These are phyloP conservation scores for Microdon myrmicae DNA, from an alignment of 2,888 invertebrate genomes.

Conservation along the genomic window DNA sequence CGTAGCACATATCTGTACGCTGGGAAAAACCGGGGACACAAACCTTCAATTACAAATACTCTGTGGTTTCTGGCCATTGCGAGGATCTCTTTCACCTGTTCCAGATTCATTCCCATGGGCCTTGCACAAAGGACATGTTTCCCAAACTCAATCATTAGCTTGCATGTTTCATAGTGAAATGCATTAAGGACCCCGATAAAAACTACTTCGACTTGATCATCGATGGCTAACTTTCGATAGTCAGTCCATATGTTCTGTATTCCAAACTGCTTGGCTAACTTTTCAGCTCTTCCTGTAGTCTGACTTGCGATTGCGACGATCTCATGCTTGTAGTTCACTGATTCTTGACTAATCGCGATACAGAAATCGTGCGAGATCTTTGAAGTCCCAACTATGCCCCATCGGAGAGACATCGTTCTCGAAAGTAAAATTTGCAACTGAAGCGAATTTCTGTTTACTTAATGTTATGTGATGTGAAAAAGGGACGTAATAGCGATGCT, in stretches of 20 bases:
- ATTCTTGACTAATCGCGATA: too few relatives aligned
- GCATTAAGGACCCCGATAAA: slow-evolving; percentile 82
- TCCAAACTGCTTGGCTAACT: slow-evolving; percentile 77
- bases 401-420: slow-evolving; percentile 68
- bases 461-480: too few relatives aligned
- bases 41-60: slow-evolving; percentile 82
- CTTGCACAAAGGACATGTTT: slow-evolving; percentile 90
- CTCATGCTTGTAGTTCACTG: slow-evolving; percentile 72
- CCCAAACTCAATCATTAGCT: slow-evolving; percentile 78
- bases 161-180: slow-evolving; percentile 75
- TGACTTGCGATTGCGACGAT: slow-evolving; percentile 82
- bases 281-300: slow-evolving; percentile 73
- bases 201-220: slow-evolving; percentile 80
- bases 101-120: slow-evolving; percentile 80
- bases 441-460: too few relatives aligned
- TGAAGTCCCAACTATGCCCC: slow-evolving; percentile 86
- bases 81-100: slow-evolving; percentile 75
- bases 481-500: too few relatives aligned
- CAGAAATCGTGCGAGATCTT: slow-evolving; percentile 86
- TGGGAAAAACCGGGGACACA: slow-evolving; percentile 86
- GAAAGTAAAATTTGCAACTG: slow-evolving; percentile 15
- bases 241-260: slow-evolving; percentile 77
- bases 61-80: slow-evolving; percentile 74
- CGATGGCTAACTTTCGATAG: slow-evolving; percentile 78
- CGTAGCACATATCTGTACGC: slow-evolving; percentile 74